Base-by-base conservation (phyloP, 1,140 invertebrate species). In the Neotoxoptera formosana region DNA sequence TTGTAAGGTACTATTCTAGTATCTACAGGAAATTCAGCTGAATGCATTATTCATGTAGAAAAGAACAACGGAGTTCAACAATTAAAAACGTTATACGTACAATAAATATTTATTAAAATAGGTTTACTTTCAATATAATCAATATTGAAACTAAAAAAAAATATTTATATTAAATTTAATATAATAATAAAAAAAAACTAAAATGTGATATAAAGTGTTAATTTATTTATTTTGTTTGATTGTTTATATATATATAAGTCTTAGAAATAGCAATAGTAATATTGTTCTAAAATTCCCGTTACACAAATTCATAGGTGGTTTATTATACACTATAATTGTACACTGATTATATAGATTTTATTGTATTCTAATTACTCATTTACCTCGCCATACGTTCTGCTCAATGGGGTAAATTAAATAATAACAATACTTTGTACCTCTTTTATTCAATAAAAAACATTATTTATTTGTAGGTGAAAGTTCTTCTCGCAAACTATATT, bases 11-110 rank as follows among this genome's bases (percentile, higher is more conserved):
- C n/a, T 76, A 76, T 76, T 76, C 60, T 17, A 76, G 60, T 76
- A 76, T 76, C 60, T n/a, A n/a, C 30, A 76, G n/a, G 30, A n/a
- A 76, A n/a, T n/a, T 76, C 30, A n/a, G 30, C 14, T 76, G n/a
- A 76, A 76, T 76, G 60, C 60, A 76, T 76, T 76, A 76, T 76
- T 76, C n/a, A 76, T 76, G 4, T 76, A 76, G 60, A 76, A 67
- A 76, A 76, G 14, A n/a, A 76, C 30, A 76, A 76, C n/a, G 11
- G 6, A 20, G 60, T 76, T n/a, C 30, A 76, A 34, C 4, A 30
- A 76, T 4, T 76, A 76, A n/a, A 76, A 76, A 4, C 17, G 25
- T 56, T 76, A 76, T n/a, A 76, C 0, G 30, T n/a, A n/a, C 14
- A 14, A 17, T 76, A 76, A 67, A n/a, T 76, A 76, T 76, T 6